Conservation (phyloP, 2,888 invertebrate species). For the Drosophila lutescens region DNA sequence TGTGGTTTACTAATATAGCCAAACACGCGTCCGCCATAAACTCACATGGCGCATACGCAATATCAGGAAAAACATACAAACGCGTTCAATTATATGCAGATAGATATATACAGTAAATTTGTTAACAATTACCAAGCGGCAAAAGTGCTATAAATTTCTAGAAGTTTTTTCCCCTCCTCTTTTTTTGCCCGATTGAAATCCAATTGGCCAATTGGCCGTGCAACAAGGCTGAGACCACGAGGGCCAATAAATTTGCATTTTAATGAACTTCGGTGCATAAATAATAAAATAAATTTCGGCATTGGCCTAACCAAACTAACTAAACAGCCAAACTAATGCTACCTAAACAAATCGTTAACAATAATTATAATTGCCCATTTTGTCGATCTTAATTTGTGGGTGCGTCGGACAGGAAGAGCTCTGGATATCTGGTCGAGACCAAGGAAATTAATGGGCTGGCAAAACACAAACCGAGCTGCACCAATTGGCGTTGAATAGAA, state of each 20-base stretch:
- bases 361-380: conserved; percentile 78
- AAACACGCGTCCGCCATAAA: conserved; percentile 43
- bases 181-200: conserved; percentile 56
- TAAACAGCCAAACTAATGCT: conserved; percentile 70
- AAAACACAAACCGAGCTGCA: conserved; percentile 70
- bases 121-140: conserved; percentile 71
- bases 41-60: conserved; percentile 72
- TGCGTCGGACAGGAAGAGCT: conserved; percentile 69
- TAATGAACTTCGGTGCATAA: conserved; percentile 77
- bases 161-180: conserved; percentile 55
- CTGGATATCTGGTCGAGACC: conserved; percentile 38
- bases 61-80: conserved; percentile 42
- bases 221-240: conserved; percentile 55
- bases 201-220: conserved; percentile 62
- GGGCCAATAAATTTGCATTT: conserved; percentile 66
- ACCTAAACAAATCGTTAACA: conserved; percentile 76
- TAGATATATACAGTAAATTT: conserved; percentile 49
- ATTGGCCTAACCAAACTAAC: conserved; percentile 63
- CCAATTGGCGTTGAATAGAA: conserved; percentile 36
- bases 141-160: conserved; percentile 56
- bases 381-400: conserved; percentile 69
- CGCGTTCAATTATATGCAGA: conserved; percentile 31
- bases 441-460: conserved; percentile 71
- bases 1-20: not conserved
- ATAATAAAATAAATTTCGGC: conserved; percentile 78